Base-by-base conservation (phyloP, 2,888 invertebrate genomes). In the Dicyrtoma fusca region DNA sequence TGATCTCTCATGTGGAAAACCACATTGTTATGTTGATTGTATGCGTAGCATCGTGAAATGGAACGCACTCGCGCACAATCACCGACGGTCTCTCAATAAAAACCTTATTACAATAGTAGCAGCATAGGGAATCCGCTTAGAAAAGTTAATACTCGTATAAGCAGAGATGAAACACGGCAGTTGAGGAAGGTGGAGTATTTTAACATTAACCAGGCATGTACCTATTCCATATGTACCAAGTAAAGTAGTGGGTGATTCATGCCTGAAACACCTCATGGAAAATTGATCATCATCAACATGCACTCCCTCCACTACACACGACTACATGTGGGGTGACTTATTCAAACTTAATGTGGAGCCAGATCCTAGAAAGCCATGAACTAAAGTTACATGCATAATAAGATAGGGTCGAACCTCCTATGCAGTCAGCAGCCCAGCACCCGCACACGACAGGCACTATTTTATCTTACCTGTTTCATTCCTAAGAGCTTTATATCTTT, bases 1-100 rank as follows among this genome's bases (percentile, higher is more conserved):
- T 61, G 61, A 61, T 70, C 74, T 57, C 69, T 71, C 74, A 74
- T 69, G 74, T 71, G 74, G 74, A 74, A 74, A 74, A 74, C 74
- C 74, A 74, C 74, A 74, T 74, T 74, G 74, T 74, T 71, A 71
- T 63, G 65, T 66, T 61, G 49, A 69, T 74, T 64, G 70, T 59
- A 57, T 53, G 69, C 49, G 66, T 51, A 70, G 65, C 47, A 74
- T 74, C 71, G 64, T 74, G 71, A 68, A 71, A 71, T 44, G 64
- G 62, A 65, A 59, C 69, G 62, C 73, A 73, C 73, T 69, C 73
- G 64, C 69, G 51, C 66, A 57, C 62, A 62, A 66, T 49, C 63
- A 66, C 26, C 53, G 42, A 61, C 59, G 63, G 11, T 26, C 61
- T 69, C 49, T 69, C 49, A 59, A 68, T 49, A 62, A 61, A 61